Evolutionary conservation across 2,888 invertebrate species (phyloP).

Genomic region (Limnephilus marmoratus): DNA sequence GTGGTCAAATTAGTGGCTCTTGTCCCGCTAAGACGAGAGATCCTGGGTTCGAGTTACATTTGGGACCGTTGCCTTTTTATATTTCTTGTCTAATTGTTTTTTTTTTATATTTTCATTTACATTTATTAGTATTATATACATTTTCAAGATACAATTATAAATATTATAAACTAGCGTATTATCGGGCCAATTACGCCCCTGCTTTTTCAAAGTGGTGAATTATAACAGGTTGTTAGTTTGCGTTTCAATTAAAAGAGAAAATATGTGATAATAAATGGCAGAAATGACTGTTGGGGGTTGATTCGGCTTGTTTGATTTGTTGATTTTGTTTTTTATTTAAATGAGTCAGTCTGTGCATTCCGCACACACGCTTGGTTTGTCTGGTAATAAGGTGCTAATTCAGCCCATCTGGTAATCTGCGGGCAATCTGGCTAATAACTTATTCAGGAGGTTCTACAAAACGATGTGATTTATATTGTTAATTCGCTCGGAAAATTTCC

Average conservation of each 20-base stretch:
- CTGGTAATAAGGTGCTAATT: not conserved
- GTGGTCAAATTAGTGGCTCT: too few species aligned
- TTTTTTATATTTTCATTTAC: too few species aligned
- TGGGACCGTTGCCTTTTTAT: too few species aligned
- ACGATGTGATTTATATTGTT: not conserved
- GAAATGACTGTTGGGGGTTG: not conserved
- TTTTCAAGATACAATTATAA: too few species aligned
- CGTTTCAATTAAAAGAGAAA: not conserved
- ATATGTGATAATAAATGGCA: not conserved
- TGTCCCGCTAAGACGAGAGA: too few species aligned
- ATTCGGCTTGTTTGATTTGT: not conserved
- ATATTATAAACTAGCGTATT: not conserved
- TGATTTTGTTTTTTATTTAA: not conserved
- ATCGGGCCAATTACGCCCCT: not conserved
- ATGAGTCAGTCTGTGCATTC: not conserved
- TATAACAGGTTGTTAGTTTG: not conserved
- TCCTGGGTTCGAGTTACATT: too few species aligned
- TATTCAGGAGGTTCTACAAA: not conserved
- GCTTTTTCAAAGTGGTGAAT: not conserved
- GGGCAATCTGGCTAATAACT: not conserved
- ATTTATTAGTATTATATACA: too few species aligned
- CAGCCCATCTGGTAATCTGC: not conserved
- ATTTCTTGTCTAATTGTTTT: too few species aligned
- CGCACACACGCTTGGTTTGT: not conserved
- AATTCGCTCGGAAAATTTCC: not conserved